Conservation (phyloP, 2,888 invertebrate species). For the Molorchus minor region DNA sequence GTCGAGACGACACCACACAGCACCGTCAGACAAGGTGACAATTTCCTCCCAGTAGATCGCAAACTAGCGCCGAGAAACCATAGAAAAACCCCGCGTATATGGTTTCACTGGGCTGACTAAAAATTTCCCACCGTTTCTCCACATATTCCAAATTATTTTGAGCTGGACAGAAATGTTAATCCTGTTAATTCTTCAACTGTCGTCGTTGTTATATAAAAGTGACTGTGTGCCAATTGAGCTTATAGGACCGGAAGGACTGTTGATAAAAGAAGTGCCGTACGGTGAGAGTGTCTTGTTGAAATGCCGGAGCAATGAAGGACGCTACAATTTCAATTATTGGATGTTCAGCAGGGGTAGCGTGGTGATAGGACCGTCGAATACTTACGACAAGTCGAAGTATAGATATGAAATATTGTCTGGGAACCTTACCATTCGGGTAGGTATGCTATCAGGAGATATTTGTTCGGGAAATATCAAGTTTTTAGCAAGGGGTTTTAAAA, state of each 20-base stretch:
- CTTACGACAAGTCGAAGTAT: constrained; percentile 69
- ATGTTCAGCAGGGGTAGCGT: constrained; percentile 65
- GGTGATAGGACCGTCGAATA: constrained; percentile 72
- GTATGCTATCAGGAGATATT: too few relatives aligned
- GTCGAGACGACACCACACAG: constrained; percentile 5
- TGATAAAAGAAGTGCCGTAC: constrained; percentile 64
- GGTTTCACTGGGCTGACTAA: not conserved
- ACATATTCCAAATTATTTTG: too few relatives aligned
- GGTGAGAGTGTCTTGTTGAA: constrained; percentile 70
- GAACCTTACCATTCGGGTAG: constrained; percentile 72
- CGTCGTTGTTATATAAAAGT: constrained; percentile 17
- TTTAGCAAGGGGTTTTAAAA: too few relatives aligned
- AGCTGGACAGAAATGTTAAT: constrained; percentile 4
- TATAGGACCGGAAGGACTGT: not conserved
- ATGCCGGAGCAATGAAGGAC: constrained; percentile 72
- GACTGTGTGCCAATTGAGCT: constrained; percentile 1
- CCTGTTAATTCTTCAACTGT: constrained; percentile 5
- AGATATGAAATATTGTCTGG: constrained; percentile 76
- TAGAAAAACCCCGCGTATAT: not conserved
- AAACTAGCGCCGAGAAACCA: constrained; percentile 7
- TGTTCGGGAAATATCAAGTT: too few relatives aligned
- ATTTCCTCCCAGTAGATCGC: constrained; percentile 2
- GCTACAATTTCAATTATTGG: constrained; percentile 76
- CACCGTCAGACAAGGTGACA: constrained; percentile 15
- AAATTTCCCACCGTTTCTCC: not conserved